A percentile compares a stretch with the other conserved stretches of the same genome.
Evolutionary conservation across 2,113 vertebrate species (phyloP).

Genomic region (Edolisoma coerulescens): DNA sequence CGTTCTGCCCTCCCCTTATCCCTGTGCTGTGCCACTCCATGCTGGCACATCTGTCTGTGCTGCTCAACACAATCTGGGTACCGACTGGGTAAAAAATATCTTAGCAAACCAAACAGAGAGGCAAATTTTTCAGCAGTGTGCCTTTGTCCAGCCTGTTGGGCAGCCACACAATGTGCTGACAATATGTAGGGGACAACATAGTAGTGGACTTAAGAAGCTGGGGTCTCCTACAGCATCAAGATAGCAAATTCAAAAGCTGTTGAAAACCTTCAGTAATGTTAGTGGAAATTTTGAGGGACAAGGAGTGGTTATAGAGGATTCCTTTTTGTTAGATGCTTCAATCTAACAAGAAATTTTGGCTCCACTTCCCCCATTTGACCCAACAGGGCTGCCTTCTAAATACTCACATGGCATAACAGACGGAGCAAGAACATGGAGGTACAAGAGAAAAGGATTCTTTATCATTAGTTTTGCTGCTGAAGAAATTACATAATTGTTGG

Average conservation of each 20-base stretch:
- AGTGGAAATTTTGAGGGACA: not conserved
- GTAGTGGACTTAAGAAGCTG: not conserved
- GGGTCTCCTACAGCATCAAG: not conserved
- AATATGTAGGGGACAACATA: rapidly evolving
- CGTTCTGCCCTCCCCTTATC: not conserved
- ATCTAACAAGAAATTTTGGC: not conserved
- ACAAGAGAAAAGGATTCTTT: not conserved
- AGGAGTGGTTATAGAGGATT: not conserved
- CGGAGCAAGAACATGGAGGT: not conserved
- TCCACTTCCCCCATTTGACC: not conserved
- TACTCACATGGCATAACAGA: rapidly evolving
- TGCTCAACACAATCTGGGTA: not conserved
- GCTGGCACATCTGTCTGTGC: not conserved
- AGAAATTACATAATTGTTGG: not conserved
- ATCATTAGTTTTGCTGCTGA: not conserved
- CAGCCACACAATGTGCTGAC: not conserved
- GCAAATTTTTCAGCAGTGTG: not conserved
- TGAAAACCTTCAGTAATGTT: not conserved
- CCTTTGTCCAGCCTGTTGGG: not conserved
- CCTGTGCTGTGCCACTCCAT: not conserved
- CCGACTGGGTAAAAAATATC: rapidly evolving
- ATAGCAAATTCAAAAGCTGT: not conserved
- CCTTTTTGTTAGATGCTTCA: not conserved
- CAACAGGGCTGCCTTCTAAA: not conserved
- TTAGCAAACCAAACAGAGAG: not conserved